Conservation (phyloP, 2,113 vertebrate genomes). For the Coptodon bakossiorum region DNA sequence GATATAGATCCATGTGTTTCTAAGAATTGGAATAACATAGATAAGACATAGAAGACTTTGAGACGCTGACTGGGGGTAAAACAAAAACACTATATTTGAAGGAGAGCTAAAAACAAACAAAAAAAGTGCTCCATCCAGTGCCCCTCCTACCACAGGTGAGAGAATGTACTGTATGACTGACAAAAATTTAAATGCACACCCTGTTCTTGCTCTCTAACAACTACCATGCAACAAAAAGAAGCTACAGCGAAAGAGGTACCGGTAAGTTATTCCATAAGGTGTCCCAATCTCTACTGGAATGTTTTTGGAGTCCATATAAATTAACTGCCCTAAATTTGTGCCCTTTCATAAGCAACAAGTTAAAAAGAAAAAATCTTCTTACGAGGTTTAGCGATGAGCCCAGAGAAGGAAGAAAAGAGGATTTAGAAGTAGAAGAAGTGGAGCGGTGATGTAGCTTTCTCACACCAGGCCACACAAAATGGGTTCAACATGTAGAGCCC, state of each 20-base stretch:
- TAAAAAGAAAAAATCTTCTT: background rate
- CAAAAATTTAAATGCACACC: conserved; percentile 8
- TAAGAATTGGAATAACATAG: conserved; percentile 61
- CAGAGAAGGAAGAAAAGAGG: background rate
- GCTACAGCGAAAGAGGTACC: conserved; percentile 3
- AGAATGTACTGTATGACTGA: conserved; percentile 19
- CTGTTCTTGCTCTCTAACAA: background rate
- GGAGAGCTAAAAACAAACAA: conserved; percentile 40
- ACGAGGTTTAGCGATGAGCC: conserved; percentile 2
- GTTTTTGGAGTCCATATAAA: conserved; percentile 57
- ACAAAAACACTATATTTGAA: conserved; percentile 55
- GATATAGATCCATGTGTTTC: conserved; percentile 39
- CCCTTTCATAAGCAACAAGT: conserved; percentile 6
- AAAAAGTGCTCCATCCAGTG: conserved; percentile 76
- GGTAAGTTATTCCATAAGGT: background rate
- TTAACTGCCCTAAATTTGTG: conserved; percentile 72
- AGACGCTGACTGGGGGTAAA: conserved; percentile 65
- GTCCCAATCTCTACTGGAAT: conserved; percentile 9
- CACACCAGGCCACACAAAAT: background rate
- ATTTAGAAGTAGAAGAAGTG: background rate
- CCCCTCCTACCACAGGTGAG: conserved; percentile 62
- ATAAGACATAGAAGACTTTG: conserved; percentile 66
- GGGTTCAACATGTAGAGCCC: background rate
- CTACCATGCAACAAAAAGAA: background rate
- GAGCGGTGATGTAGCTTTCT: background rate